Base-by-base conservation (phyloP, 1,140 invertebrate species). In the Pseudomyrmex flavicornis region DNA sequence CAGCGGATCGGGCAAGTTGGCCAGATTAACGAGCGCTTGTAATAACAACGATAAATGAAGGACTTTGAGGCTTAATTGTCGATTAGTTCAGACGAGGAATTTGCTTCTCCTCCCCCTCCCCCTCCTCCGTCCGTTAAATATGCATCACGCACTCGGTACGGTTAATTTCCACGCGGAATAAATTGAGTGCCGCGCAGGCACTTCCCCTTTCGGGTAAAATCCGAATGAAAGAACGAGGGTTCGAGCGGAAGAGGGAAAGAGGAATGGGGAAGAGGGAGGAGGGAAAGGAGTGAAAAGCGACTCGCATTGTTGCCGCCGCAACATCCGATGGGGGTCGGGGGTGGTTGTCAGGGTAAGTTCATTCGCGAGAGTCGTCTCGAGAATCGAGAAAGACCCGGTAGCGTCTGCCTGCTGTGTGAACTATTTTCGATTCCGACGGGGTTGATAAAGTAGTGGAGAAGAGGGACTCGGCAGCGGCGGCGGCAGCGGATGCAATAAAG, bases 371-470 rank as follows among this genome's bases (percentile, higher is more conserved):
- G 66, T 61, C 66, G 66, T 72, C 76, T 80, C 54, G 76, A 80
- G 76, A 80, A 80, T 72, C 76, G 46, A 22, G 66, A 80, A 72
- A 26, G 65, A 80, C 66, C 26, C 35, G 54, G 76, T 70, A 59
- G 66, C 76, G 70, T 48, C 76, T 80, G 76, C 46, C 76, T 44
- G 54, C 54, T 70, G 46, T 76, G 73, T 46, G 76, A 80, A 80
- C 76, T 80, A 80, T 80, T 80, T 80, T 80, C 76, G 76, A 80
- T 80, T 80, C 76, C 76, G 66, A 80, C 66, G 46, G 76, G 76
- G 66, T 70, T 80, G 76, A 80, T 80, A 80, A 80, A 80, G 76
- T 80, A 50, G 76, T 72, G 54, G 56, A 80, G 35, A 35, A 35
- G 35, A 35, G 76, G 66, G 66, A 79, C 76, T 79, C 76, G 65